phyloP scores from a whole-genome alignment of 2,888 invertebrate species.

The Adineta ricciae region DNA sequence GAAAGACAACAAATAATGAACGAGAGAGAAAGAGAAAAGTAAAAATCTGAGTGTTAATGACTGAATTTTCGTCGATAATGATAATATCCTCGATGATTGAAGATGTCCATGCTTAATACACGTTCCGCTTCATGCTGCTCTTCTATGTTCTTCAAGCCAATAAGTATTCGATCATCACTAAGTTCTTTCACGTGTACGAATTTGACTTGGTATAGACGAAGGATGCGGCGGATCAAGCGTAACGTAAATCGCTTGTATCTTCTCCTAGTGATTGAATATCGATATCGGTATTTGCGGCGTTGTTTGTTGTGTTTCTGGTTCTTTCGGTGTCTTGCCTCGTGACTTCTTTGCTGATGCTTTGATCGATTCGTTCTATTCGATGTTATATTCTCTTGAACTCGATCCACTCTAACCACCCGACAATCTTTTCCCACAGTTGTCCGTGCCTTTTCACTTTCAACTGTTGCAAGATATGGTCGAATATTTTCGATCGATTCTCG shows the following conservation, averaged over 20 bases:
- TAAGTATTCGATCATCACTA: background rate
- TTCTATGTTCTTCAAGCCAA: background rate
- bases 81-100: background rate
- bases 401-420: too few species aligned
- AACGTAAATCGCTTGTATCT: background rate
- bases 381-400: too few species aligned
- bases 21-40: too few species aligned
- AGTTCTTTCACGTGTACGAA: background rate
- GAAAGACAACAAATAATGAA: too few species aligned
- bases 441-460: background rate
- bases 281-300: background rate
- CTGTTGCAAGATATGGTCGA: background rate
- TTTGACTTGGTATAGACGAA: background rate
- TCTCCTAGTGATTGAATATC: background rate
- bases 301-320: too few species aligned
- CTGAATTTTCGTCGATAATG: background rate
- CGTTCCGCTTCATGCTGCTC: background rate
- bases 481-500: background rate
- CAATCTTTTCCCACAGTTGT: too few species aligned
- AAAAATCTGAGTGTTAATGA: too few species aligned
- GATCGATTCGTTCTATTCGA: too few species aligned
- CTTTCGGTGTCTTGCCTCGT: too few species aligned
- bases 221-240: background rate
- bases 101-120: background rate
- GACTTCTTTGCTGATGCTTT: background rate